Base-by-base conservation (phyloP, 2,113 vertebrate species). In the Tapirus terrestris region DNA sequence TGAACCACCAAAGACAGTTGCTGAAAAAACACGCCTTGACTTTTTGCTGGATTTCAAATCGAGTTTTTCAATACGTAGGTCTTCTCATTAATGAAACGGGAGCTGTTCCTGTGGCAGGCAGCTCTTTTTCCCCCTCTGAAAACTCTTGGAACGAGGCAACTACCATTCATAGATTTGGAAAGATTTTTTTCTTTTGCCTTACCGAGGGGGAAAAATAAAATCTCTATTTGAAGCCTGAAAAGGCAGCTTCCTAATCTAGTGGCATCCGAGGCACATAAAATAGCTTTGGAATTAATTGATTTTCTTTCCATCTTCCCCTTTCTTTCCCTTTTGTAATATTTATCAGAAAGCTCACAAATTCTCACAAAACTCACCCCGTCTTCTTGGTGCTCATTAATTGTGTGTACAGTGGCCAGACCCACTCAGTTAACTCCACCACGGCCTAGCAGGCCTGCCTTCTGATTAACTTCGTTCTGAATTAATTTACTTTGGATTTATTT, bases 361-460 rank as follows among this genome's bases (percentile, higher is more conserved):
- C 56, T 81, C n/a, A 79, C 0, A 2, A 7, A 6, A 68, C 1
- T 91, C 83, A 92, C 45, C 48, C 45, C 85, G 70, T 90, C 77
- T 23, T 93, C 83, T 89, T 94, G 48, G 43, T 93, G 33, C 60
- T 97, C 98, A 96, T 83, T 83, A 61, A 0, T 2, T 76, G 65
- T 85, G 72, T 85, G 91, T 91, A 94, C 31, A n/a, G 56, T 65
- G 73, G 70, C 92, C 92, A 96, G 77, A 92, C 94, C 60, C 0
- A 0, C 96, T 97, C 89, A 97, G 67, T 97, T 97, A 98, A 98
- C 93, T 96, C 94, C 91, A 79, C 43, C 39, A 87, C 92, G 86
- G 87, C 91, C 80, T 56, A 91, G 67, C 36, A 75, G 56, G 91
- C 86, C 91, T 92, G n/a, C 93, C 85, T 91, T 94, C n/a, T 63